These are phyloP conservation scores for Drosophila kurseongensis DNA, from an alignment of 1,140 invertebrate species.

Conservation along the genomic window DNA sequence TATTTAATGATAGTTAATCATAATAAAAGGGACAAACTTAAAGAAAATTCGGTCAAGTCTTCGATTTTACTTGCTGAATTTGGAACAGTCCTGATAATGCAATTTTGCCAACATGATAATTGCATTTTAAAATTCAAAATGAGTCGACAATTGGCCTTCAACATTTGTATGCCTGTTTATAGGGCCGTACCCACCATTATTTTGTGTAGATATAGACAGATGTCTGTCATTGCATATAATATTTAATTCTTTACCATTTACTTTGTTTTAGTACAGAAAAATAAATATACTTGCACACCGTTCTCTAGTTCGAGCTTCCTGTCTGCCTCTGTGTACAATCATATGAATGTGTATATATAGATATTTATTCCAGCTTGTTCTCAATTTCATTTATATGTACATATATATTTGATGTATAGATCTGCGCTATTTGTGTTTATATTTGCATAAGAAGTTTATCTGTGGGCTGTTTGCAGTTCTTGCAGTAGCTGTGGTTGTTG, in stretches of 20 bases:
- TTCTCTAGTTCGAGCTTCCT: slow-evolving; percentile 1
- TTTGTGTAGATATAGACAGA: slow-evolving; percentile 22
- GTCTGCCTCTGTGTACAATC: slow-evolving; percentile 34
- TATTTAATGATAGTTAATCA: neutral
- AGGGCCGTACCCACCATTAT: slow-evolving; percentile 19
- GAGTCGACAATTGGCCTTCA: slow-evolving; percentile 6
- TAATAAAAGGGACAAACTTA: neutral
- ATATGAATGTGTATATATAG: slow-evolving; percentile 43
- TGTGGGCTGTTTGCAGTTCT: slow-evolving; percentile 68
- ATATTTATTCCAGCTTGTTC: slow-evolving; percentile 45
- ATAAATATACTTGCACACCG: slow-evolving; percentile 56
- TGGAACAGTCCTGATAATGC: slow-evolving; percentile 1
- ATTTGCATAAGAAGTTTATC: slow-evolving; percentile 67
- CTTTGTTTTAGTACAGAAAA: slow-evolving; percentile 60
- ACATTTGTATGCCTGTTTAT: slow-evolving; percentile 5
- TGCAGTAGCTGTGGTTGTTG: slow-evolving; percentile 45
- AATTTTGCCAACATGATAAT: slow-evolving; percentile 1
- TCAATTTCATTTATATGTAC: slow-evolving; percentile 35
- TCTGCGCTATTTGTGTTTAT: slow-evolving; percentile 28
- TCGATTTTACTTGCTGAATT: neutral
- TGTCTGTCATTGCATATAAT: slow-evolving; percentile 27
- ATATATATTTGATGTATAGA: slow-evolving; percentile 26
- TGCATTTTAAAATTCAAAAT: slow-evolving; percentile 4
- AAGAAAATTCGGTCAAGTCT: neutral
- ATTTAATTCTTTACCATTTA: slow-evolving; percentile 41